phyloP scores from a whole-genome alignment of 2,888 invertebrate species.

The Perizoma affinitatum region DNA sequence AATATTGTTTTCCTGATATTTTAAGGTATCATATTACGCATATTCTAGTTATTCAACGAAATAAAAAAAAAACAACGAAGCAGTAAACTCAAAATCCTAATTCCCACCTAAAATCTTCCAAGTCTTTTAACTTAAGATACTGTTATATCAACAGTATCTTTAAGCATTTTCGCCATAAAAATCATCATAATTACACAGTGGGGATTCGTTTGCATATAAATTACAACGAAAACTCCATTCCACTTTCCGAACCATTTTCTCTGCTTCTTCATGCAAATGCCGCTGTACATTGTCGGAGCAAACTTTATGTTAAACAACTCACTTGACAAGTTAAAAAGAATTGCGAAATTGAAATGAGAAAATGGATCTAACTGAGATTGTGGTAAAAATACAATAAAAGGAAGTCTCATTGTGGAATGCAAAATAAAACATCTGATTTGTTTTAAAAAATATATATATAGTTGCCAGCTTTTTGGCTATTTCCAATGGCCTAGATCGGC shows the following conservation, averaged over 20 bases:
- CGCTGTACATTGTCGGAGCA: conserved; percentile 14
- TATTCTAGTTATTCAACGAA: no score
- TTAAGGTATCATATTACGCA: no score
- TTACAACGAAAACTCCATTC: conserved; percentile 65
- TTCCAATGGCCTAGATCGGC: no score
- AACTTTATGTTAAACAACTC: conserved; percentile 65
- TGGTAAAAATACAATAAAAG: no score
- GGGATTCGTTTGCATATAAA: conserved; percentile 77
- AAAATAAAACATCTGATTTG: no score
- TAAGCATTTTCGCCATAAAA: conserved; percentile 53
- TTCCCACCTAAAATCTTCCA: conserved; percentile 4
- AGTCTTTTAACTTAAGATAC: no score
- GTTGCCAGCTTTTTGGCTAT: no score
- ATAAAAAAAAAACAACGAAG: no score
- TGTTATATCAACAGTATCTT: conserved; percentile 10
- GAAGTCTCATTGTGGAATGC: no score
- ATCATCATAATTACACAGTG: conserved; percentile 68
- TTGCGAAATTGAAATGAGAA: conserved; percentile 39
- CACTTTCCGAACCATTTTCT: conserved; percentile 65
- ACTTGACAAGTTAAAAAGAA: conserved; percentile 49
- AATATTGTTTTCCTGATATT: no score
- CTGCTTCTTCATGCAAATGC: conserved; percentile 19
- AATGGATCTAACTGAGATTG: no score
- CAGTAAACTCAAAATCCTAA: not conserved
- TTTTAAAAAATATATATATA: no score